Evolutionary conservation across 2,113 vertebrate genomes (phyloP), one percentile per base, ranked within the genome.

Genomic region (Indicator maculatus): DNA sequence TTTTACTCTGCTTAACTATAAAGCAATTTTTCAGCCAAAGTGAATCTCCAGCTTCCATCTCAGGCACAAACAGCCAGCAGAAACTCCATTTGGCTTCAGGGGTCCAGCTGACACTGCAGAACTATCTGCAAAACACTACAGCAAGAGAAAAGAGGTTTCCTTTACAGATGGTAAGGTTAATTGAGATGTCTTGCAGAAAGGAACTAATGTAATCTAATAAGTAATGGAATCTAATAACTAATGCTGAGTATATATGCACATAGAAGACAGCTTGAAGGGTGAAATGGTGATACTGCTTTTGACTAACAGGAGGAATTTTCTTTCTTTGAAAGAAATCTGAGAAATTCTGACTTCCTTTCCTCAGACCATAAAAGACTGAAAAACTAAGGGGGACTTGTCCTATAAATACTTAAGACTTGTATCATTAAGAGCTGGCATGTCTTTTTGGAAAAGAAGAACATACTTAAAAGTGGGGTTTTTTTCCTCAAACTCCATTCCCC

Each of bases 31-130:
- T 82, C 93, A 79, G 84, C 15, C 78, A 24, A 79, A 63, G 82
- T 89, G 89, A 89, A 96, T 93, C 67, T 94, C 87, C 90, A 72
- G 82, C 58, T 90, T 61, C 33, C 38, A 56, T 9, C 31, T 21
- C 24, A 20, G 73, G 77, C 83, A 82, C 65, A 20, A 79, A 60
- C 4, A 74, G 41, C 11, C 39, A 77, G 60, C 81, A 89, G 81
- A 76, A 94, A 38, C 76, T 83, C 38, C 73, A 60, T 14, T 38
- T 28, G 60, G 44, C 50, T 79, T n/a, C 59, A 21, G 0, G 7
- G 56, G 31, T 80, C 14, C 66, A n/a, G 24, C 56, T 76, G 88
- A 8, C 3, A 0, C 80, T 81, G 94, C 81, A 81, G 73, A 95
- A 33, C 64, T n/a, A n/a, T 38, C 71, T 75, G 59, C 79, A 89